A percentile compares a stretch with the other conserved stretches of the same genome.
phyloP scores from a whole-genome alignment of 2,797 vertebrate species.

The Odontamblyopus lacepedii region DNA sequence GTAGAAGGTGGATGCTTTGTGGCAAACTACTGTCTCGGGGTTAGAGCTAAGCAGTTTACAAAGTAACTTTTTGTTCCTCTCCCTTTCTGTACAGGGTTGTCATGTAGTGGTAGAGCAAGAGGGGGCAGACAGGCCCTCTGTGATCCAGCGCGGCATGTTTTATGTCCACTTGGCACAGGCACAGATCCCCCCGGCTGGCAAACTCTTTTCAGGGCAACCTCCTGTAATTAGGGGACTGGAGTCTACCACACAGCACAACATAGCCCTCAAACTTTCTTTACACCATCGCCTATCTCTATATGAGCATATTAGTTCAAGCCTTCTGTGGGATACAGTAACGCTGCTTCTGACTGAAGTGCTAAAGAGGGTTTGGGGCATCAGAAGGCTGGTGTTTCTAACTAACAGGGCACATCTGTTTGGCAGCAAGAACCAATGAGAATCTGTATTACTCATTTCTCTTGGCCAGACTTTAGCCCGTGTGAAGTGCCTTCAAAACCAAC shows the following conservation, averaged over 20 bases:
- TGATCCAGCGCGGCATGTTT: slow-evolving; percentile 80
- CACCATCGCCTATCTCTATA: slow-evolving; percentile 29
- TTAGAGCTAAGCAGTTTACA: slow-evolving; percentile 54
- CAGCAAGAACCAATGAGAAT: slow-evolving; percentile 74
- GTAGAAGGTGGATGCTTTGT: slow-evolving; percentile 22
- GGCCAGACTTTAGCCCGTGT: slow-evolving; percentile 74
- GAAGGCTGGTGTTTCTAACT: slow-evolving; percentile 58
- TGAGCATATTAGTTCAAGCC: slow-evolving; percentile 25
- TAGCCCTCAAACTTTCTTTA: slow-evolving; percentile 45
- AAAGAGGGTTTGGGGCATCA: slow-evolving; percentile 60
- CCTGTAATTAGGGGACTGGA: slow-evolving; percentile 83
- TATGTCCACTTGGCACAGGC: slow-evolving; percentile 81
- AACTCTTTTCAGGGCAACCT: slow-evolving; percentile 83
- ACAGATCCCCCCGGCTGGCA: slow-evolving; percentile 78
- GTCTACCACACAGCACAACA: slow-evolving; percentile 68
- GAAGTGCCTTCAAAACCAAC: slow-evolving; percentile 76
- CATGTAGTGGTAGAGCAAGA: slow-evolving; percentile 71
- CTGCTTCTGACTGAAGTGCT: slow-evolving; percentile 26
- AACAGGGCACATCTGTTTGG: slow-evolving; percentile 78
- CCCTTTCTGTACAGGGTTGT: slow-evolving; percentile 62
- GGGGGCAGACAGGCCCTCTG: slow-evolving; percentile 75
- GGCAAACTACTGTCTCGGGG: slow-evolving; percentile 34
- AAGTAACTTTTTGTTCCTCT: slow-evolving; percentile 24
- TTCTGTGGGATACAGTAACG: not conserved
- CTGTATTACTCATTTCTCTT: slow-evolving; percentile 78